Percentiles rank a stretch among this genome's conserved stretches.
Conservation (phyloP, 64 coral and sea anemone species). For the Stichodactyla mertensii region DNA sequence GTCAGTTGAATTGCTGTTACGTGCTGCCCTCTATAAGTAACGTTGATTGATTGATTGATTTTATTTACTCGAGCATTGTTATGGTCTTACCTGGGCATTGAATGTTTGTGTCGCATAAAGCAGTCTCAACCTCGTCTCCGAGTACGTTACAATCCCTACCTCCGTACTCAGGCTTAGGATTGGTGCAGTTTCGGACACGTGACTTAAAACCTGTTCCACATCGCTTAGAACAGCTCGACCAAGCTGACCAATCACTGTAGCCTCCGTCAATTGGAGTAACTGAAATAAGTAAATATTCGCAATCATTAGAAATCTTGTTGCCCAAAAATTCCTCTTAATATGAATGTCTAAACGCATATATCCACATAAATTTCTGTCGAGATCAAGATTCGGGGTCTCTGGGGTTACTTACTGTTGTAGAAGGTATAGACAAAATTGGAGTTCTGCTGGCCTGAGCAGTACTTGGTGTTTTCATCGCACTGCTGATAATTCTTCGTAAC, state of each 20-base stretch:
- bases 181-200: slow-evolving; percentile 67
- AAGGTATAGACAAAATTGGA: slow-evolving; percentile 94
- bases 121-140: slow-evolving; percentile 57
- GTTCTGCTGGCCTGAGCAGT: slow-evolving; percentile 89
- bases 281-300: neutral
- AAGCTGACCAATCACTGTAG: slow-evolving; percentile 52
- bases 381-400: too few relatives aligned
- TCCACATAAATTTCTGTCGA: neutral
- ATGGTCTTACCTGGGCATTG: slow-evolving; percentile 12
- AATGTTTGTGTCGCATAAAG: slow-evolving; percentile 39
- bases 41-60: too few relatives aligned
- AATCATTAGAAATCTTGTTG: neutral
- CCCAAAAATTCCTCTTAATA: too few relatives aligned
- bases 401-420: slow-evolving; percentile 69
- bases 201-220: slow-evolving; percentile 64
- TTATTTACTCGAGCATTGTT: too few relatives aligned
- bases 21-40: too few relatives aligned
- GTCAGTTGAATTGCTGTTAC: too few relatives aligned
- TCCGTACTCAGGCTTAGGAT: slow-evolving; percentile 59
- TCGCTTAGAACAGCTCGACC: slow-evolving; percentile 54
- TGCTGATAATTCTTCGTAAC: slow-evolving; percentile 45
- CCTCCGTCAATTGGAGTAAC: slow-evolving; percentile 58
- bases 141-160: slow-evolving; percentile 52
- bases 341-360: too few relatives aligned
- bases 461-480: slow-evolving; percentile 47